Percentiles rank a stretch among this genome's conserved stretches.
phyloP scores from a whole-genome alignment of 2,888 invertebrate genomes.

The Stictocephala bisonia region DNA sequence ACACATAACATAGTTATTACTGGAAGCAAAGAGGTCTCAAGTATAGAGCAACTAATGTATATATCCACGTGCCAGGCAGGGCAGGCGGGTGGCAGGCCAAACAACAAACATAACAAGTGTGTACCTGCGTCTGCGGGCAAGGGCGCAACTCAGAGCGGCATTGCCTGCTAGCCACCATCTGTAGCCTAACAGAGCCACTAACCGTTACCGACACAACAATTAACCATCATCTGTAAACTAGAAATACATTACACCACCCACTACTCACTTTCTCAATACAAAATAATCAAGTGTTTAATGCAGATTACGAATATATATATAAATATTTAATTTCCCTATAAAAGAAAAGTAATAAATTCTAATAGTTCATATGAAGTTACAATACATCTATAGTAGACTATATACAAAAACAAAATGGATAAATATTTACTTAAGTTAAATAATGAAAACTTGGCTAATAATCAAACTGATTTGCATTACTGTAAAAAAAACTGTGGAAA shows the following conservation, averaged over 20 bases:
- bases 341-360: too few relatives aligned
- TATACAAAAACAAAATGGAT: too few relatives aligned
- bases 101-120: constrained; percentile 43
- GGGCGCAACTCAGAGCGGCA: constrained; percentile 31
- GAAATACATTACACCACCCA: constrained; percentile 15
- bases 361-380: too few relatives aligned
- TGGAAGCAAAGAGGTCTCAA: constrained; percentile 42
- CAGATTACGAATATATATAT: too few relatives aligned
- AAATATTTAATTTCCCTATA: too few relatives aligned
- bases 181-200: constrained; percentile 39
- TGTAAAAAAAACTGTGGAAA: too few relatives aligned
- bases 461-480: too few relatives aligned
- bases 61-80: constrained; percentile 39
- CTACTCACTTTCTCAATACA: neutral
- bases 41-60: constrained; percentile 42
- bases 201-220: neutral
- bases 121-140: constrained; percentile 43
- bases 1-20: constrained; percentile 41
- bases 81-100: constrained; percentile 31
- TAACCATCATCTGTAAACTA: constrained; percentile 27
- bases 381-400: too few relatives aligned
- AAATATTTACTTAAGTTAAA: too few relatives aligned
- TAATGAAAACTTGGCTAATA: too few relatives aligned
- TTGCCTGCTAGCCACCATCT: constrained; percentile 43
- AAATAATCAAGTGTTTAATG: too few relatives aligned